These are phyloP conservation scores for human DNA, from an alignment of 2,113 vertebrate species.

Conservation along the genomic window DNA sequence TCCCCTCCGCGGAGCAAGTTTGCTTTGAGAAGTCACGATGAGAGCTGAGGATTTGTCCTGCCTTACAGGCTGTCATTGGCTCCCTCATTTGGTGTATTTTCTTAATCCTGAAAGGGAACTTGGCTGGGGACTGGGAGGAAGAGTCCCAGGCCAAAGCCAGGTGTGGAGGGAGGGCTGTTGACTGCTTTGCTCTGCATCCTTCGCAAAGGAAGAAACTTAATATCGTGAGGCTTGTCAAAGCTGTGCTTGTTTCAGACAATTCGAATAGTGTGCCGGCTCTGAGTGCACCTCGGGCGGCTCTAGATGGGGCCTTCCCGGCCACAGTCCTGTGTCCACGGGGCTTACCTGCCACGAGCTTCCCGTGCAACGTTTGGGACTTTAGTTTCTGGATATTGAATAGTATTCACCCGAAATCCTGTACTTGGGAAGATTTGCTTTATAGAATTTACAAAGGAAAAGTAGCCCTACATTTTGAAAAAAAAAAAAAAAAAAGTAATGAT, in stretches of 20 bases:
- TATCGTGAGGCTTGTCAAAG: not conserved
- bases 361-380: not conserved
- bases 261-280: not conserved
- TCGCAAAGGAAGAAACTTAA: not conserved
- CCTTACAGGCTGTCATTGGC: not conserved
- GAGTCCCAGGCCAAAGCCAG: not conserved
- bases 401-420: not conserved
- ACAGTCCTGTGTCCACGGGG: not conserved
- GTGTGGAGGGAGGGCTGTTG: not conserved
- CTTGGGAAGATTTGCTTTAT: not conserved
- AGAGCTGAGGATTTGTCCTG: not conserved
- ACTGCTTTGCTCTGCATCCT: not conserved
- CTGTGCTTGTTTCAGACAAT: not conserved
- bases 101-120: slow-evolving; percentile 3
- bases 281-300: not conserved
- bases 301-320: not conserved
- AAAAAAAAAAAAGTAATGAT: not conserved
- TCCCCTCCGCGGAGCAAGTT: not conserved
- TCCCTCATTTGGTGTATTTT: not conserved
- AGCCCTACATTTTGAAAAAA: not conserved
- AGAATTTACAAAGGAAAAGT: not conserved
- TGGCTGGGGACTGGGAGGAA: not conserved
- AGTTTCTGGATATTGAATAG: not conserved
- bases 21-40: not conserved
- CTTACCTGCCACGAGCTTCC: not conserved